Conservation (phyloP, 2,113 vertebrate genomes). For the Scartelaos histophorus region DNA sequence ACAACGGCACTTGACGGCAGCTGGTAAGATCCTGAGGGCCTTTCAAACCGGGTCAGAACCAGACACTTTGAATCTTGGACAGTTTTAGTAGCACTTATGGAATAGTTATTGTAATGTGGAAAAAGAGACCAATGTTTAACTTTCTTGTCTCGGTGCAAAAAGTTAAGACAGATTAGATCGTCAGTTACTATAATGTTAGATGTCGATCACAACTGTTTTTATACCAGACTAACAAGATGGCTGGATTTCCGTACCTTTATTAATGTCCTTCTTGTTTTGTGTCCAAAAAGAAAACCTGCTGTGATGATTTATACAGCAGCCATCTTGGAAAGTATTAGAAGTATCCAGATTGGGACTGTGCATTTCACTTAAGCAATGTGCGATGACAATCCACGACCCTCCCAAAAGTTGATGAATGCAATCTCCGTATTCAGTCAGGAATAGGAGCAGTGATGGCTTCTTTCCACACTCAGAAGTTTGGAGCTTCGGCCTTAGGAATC, state of each 20-base stretch:
- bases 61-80: slow-evolving; percentile 71
- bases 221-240: slow-evolving; percentile 36
- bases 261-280: slow-evolving; percentile 33
- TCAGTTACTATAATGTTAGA: slow-evolving; percentile 30
- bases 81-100: slow-evolving; percentile 54
- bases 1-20: slow-evolving; percentile 56
- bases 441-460: slow-evolving; percentile 44
- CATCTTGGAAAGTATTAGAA: slow-evolving; percentile 21
- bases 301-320: slow-evolving; percentile 34
- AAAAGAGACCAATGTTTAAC: slow-evolving; percentile 47
- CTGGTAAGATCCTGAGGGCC: slow-evolving; percentile 43
- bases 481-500: slow-evolving; percentile 47
- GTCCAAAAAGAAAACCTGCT: slow-evolving; percentile 15
- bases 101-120: slow-evolving; percentile 46
- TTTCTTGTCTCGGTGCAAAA: slow-evolving; percentile 35
- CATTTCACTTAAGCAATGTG: slow-evolving; percentile 48
- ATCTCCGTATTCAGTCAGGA: slow-evolving; percentile 30
- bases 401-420: slow-evolving; percentile 49
- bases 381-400: slow-evolving; percentile 41
- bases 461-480: slow-evolving; percentile 63
- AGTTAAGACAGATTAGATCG: slow-evolving; percentile 30
- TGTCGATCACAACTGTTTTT: slow-evolving; percentile 36
- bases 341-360: slow-evolving; percentile 30
- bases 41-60: slow-evolving; percentile 57
- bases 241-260: slow-evolving; percentile 31